Conservation (phyloP, 2,113 vertebrate species). For the Thunnus maccoyii region DNA sequence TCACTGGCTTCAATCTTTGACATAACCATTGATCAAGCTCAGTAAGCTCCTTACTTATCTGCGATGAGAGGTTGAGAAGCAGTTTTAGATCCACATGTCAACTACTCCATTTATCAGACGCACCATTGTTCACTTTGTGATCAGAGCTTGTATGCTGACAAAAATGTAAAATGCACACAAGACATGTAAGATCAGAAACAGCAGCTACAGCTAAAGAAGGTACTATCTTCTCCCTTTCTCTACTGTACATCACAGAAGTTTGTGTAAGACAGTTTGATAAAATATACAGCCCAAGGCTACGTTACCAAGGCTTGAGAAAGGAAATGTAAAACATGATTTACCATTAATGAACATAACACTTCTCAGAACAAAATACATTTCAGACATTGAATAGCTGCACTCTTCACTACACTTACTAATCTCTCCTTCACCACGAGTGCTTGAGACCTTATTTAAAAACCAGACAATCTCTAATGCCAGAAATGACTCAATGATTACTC, state of each 20-base stretch:
- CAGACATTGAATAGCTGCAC: background rate
- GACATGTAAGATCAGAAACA: background rate
- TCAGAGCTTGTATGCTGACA: background rate
- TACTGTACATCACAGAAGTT: background rate
- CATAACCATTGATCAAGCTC: too few relatives aligned
- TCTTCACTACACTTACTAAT: background rate
- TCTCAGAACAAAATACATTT: background rate
- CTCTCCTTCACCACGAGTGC: background rate
- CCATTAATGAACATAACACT: background rate
- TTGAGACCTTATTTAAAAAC: slow-evolving; percentile 9
- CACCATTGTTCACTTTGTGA: background rate
- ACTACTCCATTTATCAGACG: too few relatives aligned
- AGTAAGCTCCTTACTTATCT: too few relatives aligned
- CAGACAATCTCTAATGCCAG: slow-evolving; percentile 34
- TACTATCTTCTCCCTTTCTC: background rate
- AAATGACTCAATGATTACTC: slow-evolving; percentile 62
- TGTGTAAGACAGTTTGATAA: background rate
- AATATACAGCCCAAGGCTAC: background rate
- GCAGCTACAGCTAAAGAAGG: background rate
- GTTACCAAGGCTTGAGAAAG: background rate
- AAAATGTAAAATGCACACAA: background rate
- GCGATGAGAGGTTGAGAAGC: too few relatives aligned
- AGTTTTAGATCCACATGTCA: too few relatives aligned
- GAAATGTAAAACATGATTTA: background rate
- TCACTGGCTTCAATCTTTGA: too few relatives aligned